Percentiles rank a stretch among this genome's conserved stretches.
These are phyloP conservation scores for Montifringilla adamsi DNA, from an alignment of 2,113 vertebrate species.

Conservation along the genomic window DNA sequence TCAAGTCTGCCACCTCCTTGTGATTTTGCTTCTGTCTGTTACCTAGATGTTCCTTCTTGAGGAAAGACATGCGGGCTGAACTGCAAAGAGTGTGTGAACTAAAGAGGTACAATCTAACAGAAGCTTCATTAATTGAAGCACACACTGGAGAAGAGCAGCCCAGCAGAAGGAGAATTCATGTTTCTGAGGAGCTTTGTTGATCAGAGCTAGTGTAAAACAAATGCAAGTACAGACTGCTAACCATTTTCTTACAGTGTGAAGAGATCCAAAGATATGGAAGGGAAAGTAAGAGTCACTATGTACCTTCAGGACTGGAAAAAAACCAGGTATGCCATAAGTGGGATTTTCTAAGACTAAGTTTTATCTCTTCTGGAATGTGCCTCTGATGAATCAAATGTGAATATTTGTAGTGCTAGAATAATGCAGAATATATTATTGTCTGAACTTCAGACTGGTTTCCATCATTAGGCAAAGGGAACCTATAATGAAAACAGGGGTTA, in stretches of 20 bases:
- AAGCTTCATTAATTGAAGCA: background rate
- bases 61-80: background rate
- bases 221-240: background rate
- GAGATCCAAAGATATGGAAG: background rate
- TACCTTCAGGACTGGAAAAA: background rate
- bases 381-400: background rate
- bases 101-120: background rate
- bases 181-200: background rate
- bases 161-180: background rate
- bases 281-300: background rate
- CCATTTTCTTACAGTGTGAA: background rate
- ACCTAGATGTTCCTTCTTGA: background rate
- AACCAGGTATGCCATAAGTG: rapidly evolving
- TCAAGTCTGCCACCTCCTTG: background rate
- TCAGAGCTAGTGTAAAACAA: background rate
- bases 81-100: background rate
- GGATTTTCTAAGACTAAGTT: background rate
- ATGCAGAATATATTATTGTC: background rate
- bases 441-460: background rate
- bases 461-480: background rate
- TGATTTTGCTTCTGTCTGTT: background rate
- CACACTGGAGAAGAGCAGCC: background rate
- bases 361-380: background rate
- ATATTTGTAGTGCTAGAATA: background rate
- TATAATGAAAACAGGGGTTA: background rate